phyloP scores from a whole-genome alignment of 2,113 vertebrate species.

The Calyptomena viridis region DNA sequence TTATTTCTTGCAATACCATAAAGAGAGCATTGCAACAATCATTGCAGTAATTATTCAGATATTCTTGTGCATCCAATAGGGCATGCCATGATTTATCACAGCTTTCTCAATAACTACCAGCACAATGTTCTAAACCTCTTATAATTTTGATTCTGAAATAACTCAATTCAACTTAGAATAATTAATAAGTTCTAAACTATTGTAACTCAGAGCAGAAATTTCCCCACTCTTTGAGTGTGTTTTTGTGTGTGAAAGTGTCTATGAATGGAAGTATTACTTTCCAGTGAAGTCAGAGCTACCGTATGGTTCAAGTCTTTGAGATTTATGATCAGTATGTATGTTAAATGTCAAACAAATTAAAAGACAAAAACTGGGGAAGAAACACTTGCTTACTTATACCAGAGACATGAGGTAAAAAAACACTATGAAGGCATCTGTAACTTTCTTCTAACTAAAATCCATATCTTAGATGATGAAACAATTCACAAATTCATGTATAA shows the following conservation, averaged over 20 bases:
- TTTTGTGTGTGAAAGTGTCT: accelerated
- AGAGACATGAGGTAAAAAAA: neutral
- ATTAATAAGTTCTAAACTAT: neutral
- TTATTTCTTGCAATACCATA: neutral
- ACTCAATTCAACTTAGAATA: neutral
- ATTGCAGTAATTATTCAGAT: neutral
- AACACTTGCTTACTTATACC: neutral
- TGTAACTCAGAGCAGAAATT: neutral
- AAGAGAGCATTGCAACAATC: neutral
- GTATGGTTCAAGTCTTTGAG: neutral
- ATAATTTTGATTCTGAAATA: neutral
- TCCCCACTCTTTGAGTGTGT: neutral
- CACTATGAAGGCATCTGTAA: neutral
- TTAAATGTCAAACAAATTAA: constrained; percentile 21
- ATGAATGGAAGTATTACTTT: neutral
- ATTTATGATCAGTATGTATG: neutral
- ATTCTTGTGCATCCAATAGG: neutral
- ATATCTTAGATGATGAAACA: constrained; percentile 38
- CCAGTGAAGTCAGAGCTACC: neutral
- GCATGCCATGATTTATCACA: neutral
- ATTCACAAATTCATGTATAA: constrained; percentile 58
- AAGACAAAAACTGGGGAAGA: neutral
- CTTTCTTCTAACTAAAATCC: constrained; percentile 17
- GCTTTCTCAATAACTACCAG: neutral
- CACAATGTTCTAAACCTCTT: neutral